Percentiles rank a stretch among this genome's conserved stretches.
Evolutionary conservation across 53 echinoderm and acorn worm species (phyloP).

Genomic region (Stichopus horrens): DNA sequence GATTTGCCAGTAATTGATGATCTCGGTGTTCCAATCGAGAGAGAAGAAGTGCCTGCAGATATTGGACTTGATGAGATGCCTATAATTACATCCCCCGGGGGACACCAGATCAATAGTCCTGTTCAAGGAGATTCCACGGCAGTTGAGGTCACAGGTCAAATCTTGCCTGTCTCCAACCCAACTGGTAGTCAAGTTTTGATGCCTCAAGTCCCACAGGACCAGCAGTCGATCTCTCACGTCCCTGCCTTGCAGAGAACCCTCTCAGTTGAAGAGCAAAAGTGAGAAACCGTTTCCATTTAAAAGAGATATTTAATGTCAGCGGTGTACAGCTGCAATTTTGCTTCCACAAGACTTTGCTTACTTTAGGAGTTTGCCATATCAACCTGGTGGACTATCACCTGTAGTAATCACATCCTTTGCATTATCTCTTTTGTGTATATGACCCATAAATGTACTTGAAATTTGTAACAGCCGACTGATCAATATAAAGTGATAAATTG

Average conservation of each 20-base stretch:
- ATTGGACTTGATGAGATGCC: neutral
- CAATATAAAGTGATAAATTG: no score
- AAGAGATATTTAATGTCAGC: no score
- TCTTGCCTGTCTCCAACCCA: neutral
- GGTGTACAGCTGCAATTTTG: no score
- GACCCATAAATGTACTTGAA: no score
- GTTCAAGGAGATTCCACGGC: neutral
- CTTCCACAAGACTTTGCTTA: no score
- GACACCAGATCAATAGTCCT: neutral
- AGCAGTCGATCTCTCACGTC: neutral
- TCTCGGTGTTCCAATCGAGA: neutral
- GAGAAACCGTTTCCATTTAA: neutral
- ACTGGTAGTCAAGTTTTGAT: slow-evolving; percentile 5
- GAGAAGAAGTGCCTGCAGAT: no score
- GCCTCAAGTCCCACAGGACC: slow-evolving; percentile 5
- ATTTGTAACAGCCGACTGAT: no score
- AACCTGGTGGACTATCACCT: no score
- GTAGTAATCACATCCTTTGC: no score
- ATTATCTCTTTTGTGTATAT: no score
- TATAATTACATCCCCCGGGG: slow-evolving; percentile 14
- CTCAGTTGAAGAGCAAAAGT: slow-evolving; percentile 64
- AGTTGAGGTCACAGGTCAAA: neutral
- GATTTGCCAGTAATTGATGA: slow-evolving; percentile 20
- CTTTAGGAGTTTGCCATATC: no score
- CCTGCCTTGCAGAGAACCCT: slow-evolving; percentile 52